A percentile compares a stretch with the other conserved stretches of the same genome.
Conservation (phyloP, 2,113 vertebrate genomes). For the Anthoscopus minutus region DNA sequence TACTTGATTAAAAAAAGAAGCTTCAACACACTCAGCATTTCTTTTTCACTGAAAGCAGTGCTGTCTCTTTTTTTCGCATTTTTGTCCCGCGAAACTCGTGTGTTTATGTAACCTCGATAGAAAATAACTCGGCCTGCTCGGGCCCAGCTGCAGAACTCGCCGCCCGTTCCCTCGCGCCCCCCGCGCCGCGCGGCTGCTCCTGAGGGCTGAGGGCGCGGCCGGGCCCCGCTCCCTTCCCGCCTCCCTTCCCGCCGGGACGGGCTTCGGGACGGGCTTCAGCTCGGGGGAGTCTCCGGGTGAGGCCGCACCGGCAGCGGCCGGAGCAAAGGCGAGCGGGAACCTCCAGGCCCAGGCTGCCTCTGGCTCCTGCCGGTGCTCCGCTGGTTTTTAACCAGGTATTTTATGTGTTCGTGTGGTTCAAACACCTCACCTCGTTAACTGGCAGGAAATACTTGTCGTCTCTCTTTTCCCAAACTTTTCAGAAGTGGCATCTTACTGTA, state of each 20-base stretch:
- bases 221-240: rapidly evolving
- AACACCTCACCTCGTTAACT: not conserved
- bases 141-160: not conserved
- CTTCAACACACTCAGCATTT: not conserved
- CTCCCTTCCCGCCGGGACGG: not conserved
- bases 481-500: not conserved
- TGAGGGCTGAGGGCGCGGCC: not conserved
- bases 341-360: no score
- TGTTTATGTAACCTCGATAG: not conserved
- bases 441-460: not conserved
- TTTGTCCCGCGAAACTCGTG: not conserved
- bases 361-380: rapidly evolving
- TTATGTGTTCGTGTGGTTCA: not conserved
- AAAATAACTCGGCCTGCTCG: not conserved
- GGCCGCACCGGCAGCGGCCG: rapidly evolving
- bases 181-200: no score
- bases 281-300: rapidly evolving
- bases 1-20: not conserved
- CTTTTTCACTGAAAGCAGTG: not conserved
- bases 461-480: not conserved
- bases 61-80: not conserved
- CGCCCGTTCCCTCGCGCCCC: not conserved
- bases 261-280: rapidly evolving
- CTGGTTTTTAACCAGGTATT: not conserved
- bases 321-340: rapidly evolving